Conservation (phyloP, 2,797 vertebrate species). For the Protosalanx chinensis region DNA sequence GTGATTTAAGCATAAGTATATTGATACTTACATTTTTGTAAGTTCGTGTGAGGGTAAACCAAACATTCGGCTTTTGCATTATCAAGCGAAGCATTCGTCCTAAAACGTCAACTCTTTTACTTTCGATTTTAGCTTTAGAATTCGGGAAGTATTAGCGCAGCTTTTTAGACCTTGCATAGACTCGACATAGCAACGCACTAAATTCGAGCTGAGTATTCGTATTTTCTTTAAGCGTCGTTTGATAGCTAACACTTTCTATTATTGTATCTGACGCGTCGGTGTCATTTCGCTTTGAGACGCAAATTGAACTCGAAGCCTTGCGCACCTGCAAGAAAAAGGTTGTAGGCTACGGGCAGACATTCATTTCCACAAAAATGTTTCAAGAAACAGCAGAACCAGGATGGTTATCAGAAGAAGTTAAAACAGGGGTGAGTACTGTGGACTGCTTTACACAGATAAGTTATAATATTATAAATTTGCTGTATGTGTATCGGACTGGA, state of each 20-base stretch:
- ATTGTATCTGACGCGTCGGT: not conserved
- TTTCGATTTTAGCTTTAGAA: conserved; percentile 29
- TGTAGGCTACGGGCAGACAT: not conserved
- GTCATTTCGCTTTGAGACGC: not conserved
- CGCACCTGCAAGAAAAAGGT: not conserved
- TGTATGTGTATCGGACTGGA: not conserved
- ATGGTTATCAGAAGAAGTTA: conserved; percentile 67
- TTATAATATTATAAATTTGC: not conserved
- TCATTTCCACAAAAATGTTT: conserved; percentile 45
- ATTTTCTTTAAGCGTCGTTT: not conserved
- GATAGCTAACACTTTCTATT: not conserved
- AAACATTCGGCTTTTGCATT: not conserved
- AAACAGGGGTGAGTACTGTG: conserved; percentile 66
- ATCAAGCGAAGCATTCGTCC: not conserved
- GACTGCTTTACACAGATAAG: not conserved
- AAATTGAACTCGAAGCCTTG: not conserved
- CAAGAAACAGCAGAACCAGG: conserved; percentile 44
- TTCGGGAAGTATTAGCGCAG: not conserved
- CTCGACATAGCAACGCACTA: too few relatives aligned
- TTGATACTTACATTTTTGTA: not conserved
- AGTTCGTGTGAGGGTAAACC: not conserved
- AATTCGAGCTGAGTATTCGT: not conserved
- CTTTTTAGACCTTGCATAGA: not conserved
- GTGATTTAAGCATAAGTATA: not conserved
- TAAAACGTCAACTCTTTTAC: not conserved